These are phyloP conservation scores for Tadarida brasiliensis DNA, from an alignment of 2,797 vertebrate species.

Conservation along the genomic window DNA sequence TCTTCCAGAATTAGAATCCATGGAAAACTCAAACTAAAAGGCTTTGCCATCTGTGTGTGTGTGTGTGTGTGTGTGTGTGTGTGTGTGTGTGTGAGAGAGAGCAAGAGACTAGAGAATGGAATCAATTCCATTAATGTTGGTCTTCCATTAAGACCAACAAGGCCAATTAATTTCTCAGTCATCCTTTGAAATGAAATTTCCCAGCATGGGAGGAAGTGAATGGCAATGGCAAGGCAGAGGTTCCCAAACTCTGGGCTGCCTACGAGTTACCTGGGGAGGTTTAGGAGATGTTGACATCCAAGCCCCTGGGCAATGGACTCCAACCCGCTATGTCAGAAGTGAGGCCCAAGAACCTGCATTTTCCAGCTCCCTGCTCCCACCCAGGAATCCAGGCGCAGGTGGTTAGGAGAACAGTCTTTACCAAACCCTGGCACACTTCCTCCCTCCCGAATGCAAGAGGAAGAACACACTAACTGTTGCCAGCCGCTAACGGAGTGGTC, in stretches of 20 bases:
- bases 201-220: background rate
- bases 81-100: background rate
- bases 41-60: background rate
- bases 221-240: background rate
- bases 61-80: background rate
- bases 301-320: background rate
- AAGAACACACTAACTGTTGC: background rate
- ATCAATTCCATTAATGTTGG: background rate
- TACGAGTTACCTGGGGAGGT: background rate
- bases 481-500: background rate
- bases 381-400: background rate
- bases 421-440: background rate
- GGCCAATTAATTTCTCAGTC: background rate
- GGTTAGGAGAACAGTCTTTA: background rate
- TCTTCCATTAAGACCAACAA: background rate
- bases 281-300: background rate
- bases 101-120: background rate
- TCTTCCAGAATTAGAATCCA: background rate
- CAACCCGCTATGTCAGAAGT: background rate
- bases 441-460: background rate
- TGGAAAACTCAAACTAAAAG: background rate
- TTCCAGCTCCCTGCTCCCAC: background rate
- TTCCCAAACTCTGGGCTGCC: background rate
- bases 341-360: background rate
- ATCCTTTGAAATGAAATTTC: constrained; percentile 24